A percentile compares a stretch with the other conserved stretches of the same genome.
Conservation (phyloP, 2,888 invertebrate species). For the Uropetala carovei region DNA sequence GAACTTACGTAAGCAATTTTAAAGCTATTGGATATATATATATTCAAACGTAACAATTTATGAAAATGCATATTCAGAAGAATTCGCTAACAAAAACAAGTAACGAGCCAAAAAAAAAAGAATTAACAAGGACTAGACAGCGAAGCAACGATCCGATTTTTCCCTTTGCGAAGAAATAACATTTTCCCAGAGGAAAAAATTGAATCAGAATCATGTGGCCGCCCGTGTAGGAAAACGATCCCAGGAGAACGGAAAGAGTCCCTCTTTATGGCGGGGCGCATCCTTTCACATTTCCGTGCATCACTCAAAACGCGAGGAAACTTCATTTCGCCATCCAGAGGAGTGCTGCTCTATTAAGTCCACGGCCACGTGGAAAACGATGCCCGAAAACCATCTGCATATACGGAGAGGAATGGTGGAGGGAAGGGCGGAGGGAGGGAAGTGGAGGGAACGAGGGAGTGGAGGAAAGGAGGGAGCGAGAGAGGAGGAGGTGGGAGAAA, state of each 20-base stretch:
- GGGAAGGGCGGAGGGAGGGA: no score
- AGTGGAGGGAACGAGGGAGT: not conserved
- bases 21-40: no score
- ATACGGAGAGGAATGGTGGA: not conserved
- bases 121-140: not conserved
- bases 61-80: no score
- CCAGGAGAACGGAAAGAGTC: not conserved
- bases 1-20: no score
- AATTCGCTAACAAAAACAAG: no score
- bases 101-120: not conserved
- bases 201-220: slow-evolving; percentile 52
- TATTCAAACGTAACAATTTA: no score
- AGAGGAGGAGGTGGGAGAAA: not conserved
- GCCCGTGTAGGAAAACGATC: not conserved
- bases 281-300: not conserved
- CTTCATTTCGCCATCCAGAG: slow-evolving; percentile 12
- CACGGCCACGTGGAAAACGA: not conserved
- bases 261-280: not conserved
- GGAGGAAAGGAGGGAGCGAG: not conserved
- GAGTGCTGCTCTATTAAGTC: slow-evolving; percentile 8
- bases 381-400: not conserved
- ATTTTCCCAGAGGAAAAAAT: slow-evolving; percentile 20
- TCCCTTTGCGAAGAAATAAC: slow-evolving; percentile 3
- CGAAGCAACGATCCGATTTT: slow-evolving; percentile 31
- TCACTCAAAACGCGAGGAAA: slow-evolving; percentile 28